Conservation (phyloP, 2,113 vertebrate genomes). For the Coracopsis vasa region DNA sequence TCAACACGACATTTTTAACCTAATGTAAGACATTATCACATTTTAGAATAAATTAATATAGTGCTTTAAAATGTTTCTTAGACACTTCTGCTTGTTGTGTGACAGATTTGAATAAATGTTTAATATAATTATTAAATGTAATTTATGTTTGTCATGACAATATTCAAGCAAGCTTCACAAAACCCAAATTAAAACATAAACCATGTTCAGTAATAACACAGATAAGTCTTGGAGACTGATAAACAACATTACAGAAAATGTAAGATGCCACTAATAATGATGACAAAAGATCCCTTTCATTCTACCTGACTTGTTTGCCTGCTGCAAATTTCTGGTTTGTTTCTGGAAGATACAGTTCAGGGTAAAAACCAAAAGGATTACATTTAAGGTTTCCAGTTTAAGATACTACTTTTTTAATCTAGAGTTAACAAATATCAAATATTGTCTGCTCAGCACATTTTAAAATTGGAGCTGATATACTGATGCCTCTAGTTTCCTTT, state of each 20-base stretch:
- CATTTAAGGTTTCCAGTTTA: not conserved
- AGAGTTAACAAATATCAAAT: not conserved
- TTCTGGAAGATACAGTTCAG: not conserved
- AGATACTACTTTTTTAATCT: not conserved
- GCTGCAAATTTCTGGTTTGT: not conserved
- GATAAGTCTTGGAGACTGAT: not conserved
- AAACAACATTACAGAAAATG: not conserved
- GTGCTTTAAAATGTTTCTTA: not conserved
- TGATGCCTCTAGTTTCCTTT: not conserved
- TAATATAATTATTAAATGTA: not conserved
- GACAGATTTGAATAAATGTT: not conserved
- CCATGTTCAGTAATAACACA: not conserved
- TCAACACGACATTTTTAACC: not conserved
- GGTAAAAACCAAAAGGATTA: not conserved
- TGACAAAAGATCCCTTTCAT: not conserved
- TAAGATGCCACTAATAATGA: not conserved
- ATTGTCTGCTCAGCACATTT: not conserved
- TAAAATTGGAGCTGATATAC: not conserved
- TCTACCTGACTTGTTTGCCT: not conserved
- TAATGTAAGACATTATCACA: not conserved
- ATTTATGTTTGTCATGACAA: not conserved
- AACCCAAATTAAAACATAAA: not conserved
- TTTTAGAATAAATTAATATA: not conserved
- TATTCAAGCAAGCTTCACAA: not conserved
- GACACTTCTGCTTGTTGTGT: not conserved